phyloP scores from a whole-genome alignment of 1,140 invertebrate genomes.

The Pachyrhynchus sulphureomaculatus region DNA sequence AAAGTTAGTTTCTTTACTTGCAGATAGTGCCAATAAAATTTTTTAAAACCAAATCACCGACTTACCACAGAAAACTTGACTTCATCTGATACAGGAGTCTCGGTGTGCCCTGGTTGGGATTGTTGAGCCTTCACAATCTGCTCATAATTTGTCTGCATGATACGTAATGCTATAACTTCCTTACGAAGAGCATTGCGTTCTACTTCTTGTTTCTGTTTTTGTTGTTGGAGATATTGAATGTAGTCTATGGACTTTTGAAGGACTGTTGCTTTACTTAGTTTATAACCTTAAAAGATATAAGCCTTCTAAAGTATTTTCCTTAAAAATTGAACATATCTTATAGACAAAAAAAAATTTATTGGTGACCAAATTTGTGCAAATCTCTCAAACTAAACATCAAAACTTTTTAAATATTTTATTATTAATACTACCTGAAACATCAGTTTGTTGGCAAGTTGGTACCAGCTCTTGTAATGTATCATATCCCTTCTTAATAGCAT shows the following conservation, averaged over 20 bases:
- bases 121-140: slow-evolving; percentile 95
- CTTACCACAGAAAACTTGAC: slow-evolving; percentile 94
- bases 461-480: slow-evolving; percentile 89
- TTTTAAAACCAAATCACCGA: too few species aligned
- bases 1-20: background rate
- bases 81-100: slow-evolving; percentile 88
- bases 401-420: background rate
- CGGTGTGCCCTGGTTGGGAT: slow-evolving; percentile 83
- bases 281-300: slow-evolving; percentile 64
- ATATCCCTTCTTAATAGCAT: slow-evolving; percentile 96
- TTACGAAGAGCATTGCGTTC: slow-evolving; percentile 90
- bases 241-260: slow-evolving; percentile 91
- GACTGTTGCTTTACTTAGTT: slow-evolving; percentile 94
- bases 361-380: background rate
- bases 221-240: slow-evolving; percentile 86
- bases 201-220: slow-evolving; percentile 91
- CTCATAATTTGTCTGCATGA: slow-evolving; percentile 93
- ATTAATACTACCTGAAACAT: slow-evolving; percentile 62
- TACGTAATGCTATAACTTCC: slow-evolving; percentile 90
- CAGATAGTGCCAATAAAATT: too few species aligned
- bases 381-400: background rate
- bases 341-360: background rate
- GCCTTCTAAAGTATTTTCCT: too few species aligned
- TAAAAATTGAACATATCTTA: too few species aligned
- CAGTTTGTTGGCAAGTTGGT: slow-evolving; percentile 87